Base-by-base conservation (phyloP, 2,113 vertebrate species). In the Rana temporaria region DNA sequence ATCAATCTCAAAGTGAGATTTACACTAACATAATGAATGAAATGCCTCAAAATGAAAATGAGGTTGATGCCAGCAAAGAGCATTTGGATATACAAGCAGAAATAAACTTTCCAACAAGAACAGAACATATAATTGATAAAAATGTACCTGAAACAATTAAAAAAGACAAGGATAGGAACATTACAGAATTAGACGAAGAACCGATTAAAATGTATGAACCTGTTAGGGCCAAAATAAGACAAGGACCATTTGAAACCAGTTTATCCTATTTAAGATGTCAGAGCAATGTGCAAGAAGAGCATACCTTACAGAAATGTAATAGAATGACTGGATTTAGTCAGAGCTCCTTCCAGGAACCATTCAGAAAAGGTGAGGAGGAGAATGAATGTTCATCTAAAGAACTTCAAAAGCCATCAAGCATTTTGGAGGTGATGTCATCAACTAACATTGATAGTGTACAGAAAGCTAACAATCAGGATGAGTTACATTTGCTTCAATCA, bases 121-220 rank as follows among this genome's bases (percentile, higher is more conserved):
- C 32, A 32, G 26, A 73, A n/a, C 30, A 52, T 34, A 18, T 73
- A 4, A n/a, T 7, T 32, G 8, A 32, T 56, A 24, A 30, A 16
- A 16, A 14, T 11, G 20, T n/a, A 22, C n/a, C 14, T 15, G 15
- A 42, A 60, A 1, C 9, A 22, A 30, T 5, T 4, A 18, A 38
- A n/a, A 42, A 62, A 20, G 6, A 75, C 20, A 6, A 38, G 20
- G 59, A 20, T 11, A 15, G 0, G 7, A 38, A 17, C 17, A 4
- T 34, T 34, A 19, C n/a, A 56, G 63, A 57, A 65, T 32, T 24
- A 26, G 18, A 38, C 16, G 69, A 65, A 38, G 66, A 75, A 60
- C 26, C 4, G n/a, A 17, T 62, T 56, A 18, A 73, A 53, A 55
- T 81, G 20, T 55, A 81, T 70, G 26, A 81, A 38, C 53, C 60